phyloP scores from a whole-genome alignment of 2,888 invertebrate species.

The Aradus depressus region DNA sequence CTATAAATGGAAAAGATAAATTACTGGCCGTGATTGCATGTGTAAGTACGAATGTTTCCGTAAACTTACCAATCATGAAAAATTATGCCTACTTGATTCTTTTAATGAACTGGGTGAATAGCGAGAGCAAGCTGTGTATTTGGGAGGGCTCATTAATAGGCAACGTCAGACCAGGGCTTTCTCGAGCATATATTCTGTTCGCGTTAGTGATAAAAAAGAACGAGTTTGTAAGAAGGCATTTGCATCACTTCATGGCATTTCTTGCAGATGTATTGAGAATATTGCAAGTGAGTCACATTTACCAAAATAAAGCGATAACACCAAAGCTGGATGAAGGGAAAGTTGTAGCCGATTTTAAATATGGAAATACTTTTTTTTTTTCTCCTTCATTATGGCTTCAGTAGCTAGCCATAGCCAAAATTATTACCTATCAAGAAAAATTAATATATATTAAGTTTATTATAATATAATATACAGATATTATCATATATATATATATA shows the following conservation, averaged over 20 bases:
- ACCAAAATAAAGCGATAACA: neutral
- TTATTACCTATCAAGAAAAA: no score
- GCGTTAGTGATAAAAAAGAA: neutral
- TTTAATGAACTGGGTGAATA: slow-evolving; percentile 1
- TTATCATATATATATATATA: no score
- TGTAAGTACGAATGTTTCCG: no score
- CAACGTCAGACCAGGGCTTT: neutral
- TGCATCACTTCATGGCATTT: neutral
- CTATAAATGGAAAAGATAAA: slow-evolving; percentile 3
- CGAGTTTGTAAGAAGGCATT: slow-evolving; percentile 1
- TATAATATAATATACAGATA: no score
- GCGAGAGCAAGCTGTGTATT: neutral
- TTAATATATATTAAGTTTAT: no score
- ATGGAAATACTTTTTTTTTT: no score
- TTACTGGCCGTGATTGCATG: neutral
- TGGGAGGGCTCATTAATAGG: neutral
- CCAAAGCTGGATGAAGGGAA: slow-evolving; percentile 1
- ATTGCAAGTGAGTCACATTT: neutral
- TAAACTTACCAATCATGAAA: neutral
- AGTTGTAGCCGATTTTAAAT: no score
- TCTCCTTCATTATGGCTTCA: no score
- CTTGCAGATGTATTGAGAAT: slow-evolving; percentile 1
- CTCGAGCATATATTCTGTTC: neutral
- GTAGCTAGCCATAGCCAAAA: no score
- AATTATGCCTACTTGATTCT: neutral